Conservation (phyloP, 2,113 vertebrate species). For the Astatotilapia flaviijosephi region DNA sequence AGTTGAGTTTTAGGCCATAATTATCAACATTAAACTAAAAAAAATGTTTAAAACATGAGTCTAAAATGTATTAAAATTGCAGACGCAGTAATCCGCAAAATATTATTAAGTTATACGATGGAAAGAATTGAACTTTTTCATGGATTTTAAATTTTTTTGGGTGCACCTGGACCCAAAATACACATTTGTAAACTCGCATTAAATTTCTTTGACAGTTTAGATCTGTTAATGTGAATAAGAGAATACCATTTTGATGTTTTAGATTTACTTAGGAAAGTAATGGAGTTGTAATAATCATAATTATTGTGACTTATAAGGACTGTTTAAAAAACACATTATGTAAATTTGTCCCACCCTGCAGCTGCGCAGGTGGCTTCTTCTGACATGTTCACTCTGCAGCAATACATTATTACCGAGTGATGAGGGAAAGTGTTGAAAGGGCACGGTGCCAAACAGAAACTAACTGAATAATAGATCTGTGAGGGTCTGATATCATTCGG, state of each 20-base stretch:
- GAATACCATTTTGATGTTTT: background rate
- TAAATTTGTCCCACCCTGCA: background rate
- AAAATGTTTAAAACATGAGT: background rate
- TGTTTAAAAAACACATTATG: background rate
- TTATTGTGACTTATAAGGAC: background rate
- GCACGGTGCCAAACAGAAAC: background rate
- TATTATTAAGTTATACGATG: background rate
- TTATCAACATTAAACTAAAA: background rate
- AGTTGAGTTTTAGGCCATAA: background rate
- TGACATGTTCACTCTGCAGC: background rate
- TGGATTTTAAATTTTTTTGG: background rate
- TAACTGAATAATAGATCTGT: background rate
- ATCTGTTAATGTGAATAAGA: rapidly evolving
- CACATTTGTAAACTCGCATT: background rate
- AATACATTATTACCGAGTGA: background rate
- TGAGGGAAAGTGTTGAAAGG: background rate
- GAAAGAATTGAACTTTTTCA: background rate
- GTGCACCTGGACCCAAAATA: background rate
- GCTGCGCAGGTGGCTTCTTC: background rate
- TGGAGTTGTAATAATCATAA: background rate
- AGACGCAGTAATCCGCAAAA: background rate
- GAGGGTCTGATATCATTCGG: background rate
- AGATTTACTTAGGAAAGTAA: background rate
- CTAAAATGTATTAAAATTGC: background rate
- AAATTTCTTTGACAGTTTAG: background rate